These are phyloP conservation scores for Alsophila aescularia DNA, from an alignment of 2,888 invertebrate species.

Conservation along the genomic window DNA sequence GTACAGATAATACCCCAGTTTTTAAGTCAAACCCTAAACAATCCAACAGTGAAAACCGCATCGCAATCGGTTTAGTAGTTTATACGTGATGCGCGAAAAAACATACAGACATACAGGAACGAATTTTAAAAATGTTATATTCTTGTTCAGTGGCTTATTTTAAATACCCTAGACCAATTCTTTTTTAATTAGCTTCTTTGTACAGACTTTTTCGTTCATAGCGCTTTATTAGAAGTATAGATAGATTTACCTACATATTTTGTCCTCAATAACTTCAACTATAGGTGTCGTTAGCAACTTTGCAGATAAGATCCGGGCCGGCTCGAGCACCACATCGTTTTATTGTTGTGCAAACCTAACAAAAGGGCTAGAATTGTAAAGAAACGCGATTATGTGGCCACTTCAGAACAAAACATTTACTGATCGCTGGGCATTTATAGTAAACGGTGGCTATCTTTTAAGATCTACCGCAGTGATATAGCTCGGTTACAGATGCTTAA, in stretches of 20 bases:
- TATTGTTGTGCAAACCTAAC: slow-evolving; percentile 52
- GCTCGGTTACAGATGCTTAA: slow-evolving; percentile 40
- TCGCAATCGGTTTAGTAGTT: too few species aligned
- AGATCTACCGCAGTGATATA: slow-evolving; percentile 48
- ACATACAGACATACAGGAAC: too few species aligned
- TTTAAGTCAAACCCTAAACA: too few species aligned
- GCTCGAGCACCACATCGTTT: slow-evolving; percentile 62
- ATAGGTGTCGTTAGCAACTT: slow-evolving; percentile 43
- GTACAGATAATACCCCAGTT: too few species aligned
- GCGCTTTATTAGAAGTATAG: too few species aligned
- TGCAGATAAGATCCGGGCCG: slow-evolving; percentile 45
- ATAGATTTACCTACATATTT: not conserved
- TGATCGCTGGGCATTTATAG: slow-evolving; percentile 7
- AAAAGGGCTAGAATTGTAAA: slow-evolving; percentile 34
- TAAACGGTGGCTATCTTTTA: slow-evolving; percentile 27
- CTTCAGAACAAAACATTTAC: slow-evolving; percentile 39
- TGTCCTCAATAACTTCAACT: not conserved
- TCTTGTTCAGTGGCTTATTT: too few species aligned
- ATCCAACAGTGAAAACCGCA: too few species aligned
- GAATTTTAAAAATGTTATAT: too few species aligned
- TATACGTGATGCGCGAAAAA: too few species aligned
- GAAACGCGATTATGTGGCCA: slow-evolving; percentile 42
- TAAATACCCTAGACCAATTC: too few species aligned
- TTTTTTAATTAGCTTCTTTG: too few species aligned
- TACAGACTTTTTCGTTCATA: too few species aligned